Evolutionary conservation across 2,888 invertebrate genomes (phyloP).

Genomic region (Girardia tigrina): DNA sequence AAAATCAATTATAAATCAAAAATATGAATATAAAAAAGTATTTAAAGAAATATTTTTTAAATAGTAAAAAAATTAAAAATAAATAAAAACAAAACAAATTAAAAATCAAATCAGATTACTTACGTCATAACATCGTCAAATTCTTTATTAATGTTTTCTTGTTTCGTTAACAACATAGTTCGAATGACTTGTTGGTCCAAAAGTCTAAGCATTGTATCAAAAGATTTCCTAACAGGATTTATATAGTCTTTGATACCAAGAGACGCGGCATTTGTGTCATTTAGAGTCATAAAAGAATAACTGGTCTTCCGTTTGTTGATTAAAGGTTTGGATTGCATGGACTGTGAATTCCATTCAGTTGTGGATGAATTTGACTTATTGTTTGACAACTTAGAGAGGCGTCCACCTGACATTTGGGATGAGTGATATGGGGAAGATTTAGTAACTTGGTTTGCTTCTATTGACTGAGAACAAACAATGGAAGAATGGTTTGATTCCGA

Average conservation of each 20-base stretch:
- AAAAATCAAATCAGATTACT: conserved; percentile 39
- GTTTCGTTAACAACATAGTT: conserved; percentile 87
- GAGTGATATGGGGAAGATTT: neutral
- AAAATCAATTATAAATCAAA: too few relatives aligned
- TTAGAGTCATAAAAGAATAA: conserved; percentile 53
- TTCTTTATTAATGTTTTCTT: conserved; percentile 79
- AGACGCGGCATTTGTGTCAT: conserved; percentile 82
- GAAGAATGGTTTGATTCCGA: neutral
- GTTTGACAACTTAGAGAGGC: neutral
- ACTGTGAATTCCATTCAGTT: neutral
- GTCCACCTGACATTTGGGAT: conserved; percentile 24
- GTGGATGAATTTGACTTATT: neutral
- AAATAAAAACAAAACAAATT: too few relatives aligned
- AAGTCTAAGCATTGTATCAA: conserved; percentile 83
- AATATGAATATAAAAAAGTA: too few relatives aligned
- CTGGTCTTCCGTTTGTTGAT: conserved; percentile 25
- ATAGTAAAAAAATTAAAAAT: neutral
- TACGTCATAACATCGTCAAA: conserved; percentile 51
- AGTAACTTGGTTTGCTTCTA: neutral
- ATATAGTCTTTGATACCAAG: conserved; percentile 95
- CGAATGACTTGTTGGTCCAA: conserved; percentile 86
- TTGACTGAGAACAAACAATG: neutral
- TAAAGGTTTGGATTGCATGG: neutral
- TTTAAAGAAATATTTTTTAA: neutral
- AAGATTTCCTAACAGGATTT: conserved; percentile 79